Percentiles rank a stretch among this genome's conserved stretches.
Conservation (phyloP, 2,113 vertebrate species). For the Acanthisitta chloris region DNA sequence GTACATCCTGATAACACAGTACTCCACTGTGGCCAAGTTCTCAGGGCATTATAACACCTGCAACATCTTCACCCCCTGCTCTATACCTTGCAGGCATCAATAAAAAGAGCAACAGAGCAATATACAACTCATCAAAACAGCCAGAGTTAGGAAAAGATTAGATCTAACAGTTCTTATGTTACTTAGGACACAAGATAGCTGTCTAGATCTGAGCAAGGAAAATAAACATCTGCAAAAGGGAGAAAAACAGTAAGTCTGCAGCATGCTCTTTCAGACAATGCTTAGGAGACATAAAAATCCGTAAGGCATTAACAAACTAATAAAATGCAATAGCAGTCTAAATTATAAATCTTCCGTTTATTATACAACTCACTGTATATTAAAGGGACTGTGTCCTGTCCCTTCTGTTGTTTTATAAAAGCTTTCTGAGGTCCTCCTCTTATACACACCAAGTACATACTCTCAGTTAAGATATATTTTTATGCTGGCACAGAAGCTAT, state of each 20-base stretch:
- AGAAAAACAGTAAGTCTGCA: not conserved
- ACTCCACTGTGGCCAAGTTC: not conserved
- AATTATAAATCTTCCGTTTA: not conserved
- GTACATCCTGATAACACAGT: fast-evolving
- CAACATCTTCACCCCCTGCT: not conserved
- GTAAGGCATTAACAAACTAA: not conserved
- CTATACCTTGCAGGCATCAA: not conserved
- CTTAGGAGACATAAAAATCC: not conserved
- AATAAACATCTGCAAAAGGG: not conserved
- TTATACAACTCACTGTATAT: not conserved
- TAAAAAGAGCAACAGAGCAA: not conserved
- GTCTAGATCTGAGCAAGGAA: not conserved
- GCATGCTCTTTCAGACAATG: not conserved
- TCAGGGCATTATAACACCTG: not conserved
- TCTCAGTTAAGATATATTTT: not conserved
- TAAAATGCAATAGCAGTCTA: not conserved
- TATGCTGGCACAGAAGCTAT: not conserved
- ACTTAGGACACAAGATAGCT: not conserved
- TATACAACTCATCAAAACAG: not conserved
- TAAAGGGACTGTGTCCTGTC: not conserved
- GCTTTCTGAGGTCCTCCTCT: not conserved
- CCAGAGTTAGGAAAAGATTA: not conserved
- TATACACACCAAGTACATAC: not conserved
- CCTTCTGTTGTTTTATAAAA: not conserved
- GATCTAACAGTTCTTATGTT: not conserved